Base-by-base conservation (phyloP, 2,113 vertebrate genomes). In the Vulpes vulpes region DNA sequence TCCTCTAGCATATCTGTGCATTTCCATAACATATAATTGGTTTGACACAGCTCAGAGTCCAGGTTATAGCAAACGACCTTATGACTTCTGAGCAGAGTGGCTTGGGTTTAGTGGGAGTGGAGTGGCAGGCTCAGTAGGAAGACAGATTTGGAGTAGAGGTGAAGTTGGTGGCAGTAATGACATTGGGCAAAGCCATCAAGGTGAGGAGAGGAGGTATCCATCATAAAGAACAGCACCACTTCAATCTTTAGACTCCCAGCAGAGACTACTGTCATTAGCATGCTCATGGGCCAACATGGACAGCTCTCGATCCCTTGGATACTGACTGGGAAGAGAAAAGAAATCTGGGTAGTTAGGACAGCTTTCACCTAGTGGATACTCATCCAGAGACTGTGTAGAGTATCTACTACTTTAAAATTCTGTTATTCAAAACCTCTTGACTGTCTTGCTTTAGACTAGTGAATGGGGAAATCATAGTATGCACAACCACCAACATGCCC, bases 31-130 rank as follows among this genome's bases (percentile, higher is more conserved):
- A n/a, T 12, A 38, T 14, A 49, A 23, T 5, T 51, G 59, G 8
- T 8, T 43, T 71, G 65, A 87, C 25, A 32, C 2, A 73, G n/a
- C 23, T 12, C n/a, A 49, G 17, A 49, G 11, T 25, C 23, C 14
- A 85, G 32, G 8, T 20, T 91, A 49, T 64, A 59, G 22, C n/a
- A 35, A 51, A 81, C 88, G 83, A n/a, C 53, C 17, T 87, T 17
- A 0, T 3, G 9, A 16, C 30, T 62, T 43, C 60, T 59, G 19
- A 90, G 22, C 17, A 78, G 49, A 59, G 9, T 22, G 32, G 35
- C 32, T 1, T 64, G 32, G 5, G 15, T 51, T 32, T 10, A n/a
- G 20, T 12, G 15, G 1, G 7, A 19, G 38, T 0, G 14, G 25
- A 6, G 43, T 8, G 27, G 8, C 53, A 81, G 12, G 4, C 14